Conservation (phyloP, 2,888 invertebrate genomes). For the Tetranychus truncatus region DNA sequence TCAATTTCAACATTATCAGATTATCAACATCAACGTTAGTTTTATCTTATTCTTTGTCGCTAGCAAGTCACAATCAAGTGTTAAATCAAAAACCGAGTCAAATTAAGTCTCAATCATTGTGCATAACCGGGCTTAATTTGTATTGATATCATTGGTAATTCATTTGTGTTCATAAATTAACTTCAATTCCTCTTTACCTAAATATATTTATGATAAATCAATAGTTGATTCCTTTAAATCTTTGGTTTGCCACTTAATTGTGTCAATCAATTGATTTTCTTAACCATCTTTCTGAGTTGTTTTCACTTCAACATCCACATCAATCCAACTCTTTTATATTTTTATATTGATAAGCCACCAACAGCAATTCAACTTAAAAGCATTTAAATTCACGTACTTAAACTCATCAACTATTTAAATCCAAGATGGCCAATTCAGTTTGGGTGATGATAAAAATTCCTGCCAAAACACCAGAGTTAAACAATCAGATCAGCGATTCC, state of each 20-base stretch:
- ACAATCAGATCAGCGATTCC: neutral
- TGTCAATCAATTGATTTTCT: neutral
- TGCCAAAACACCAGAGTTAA: conserved; percentile 5
- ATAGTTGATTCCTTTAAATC: neutral
- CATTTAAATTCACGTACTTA: neutral
- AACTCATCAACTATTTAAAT: neutral
- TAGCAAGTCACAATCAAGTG: too few species aligned
- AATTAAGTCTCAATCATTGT: too few species aligned
- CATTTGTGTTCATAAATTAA: too few species aligned
- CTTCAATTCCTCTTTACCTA: too few species aligned
- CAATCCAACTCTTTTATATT: neutral
- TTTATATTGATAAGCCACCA: neutral
- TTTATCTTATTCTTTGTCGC: too few species aligned
- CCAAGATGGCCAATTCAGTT: conserved; percentile 18
- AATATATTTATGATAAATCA: too few species aligned
- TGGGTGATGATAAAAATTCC: conserved; percentile 20
- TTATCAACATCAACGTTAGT: too few species aligned
- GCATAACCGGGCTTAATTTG: too few species aligned
- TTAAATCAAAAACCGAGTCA: too few species aligned
- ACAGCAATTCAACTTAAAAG: neutral
- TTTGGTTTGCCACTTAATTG: neutral
- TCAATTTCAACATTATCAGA: too few species aligned
- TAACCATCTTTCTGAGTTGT: neutral
- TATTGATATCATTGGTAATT: too few species aligned
- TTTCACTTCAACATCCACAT: neutral